Evolutionary conservation across 2,888 invertebrate genomes (phyloP), one percentile per base, ranked within the genome.

Genomic region (Melinaea marsaeus): DNA sequence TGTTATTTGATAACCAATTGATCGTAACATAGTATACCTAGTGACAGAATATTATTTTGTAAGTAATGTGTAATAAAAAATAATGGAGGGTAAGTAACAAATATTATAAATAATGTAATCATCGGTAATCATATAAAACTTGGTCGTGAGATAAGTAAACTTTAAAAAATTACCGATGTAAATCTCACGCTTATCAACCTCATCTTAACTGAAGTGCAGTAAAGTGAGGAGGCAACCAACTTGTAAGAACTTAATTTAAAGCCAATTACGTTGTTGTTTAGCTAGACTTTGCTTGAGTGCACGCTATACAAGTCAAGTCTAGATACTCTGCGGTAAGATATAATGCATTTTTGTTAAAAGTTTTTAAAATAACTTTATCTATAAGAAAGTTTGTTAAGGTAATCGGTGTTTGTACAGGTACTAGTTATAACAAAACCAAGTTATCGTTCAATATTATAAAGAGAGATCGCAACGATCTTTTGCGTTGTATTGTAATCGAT

Each of bases 241-340:
- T 83, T 81, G 78, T 82, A 78, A 73, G 78, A 76, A 75, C 76
- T 82, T 86, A 87, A 90, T 88, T 89, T 89, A 90, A 85, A 80
- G 88, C 85, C 89, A 90, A 90, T 90, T 88, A 89, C 83, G 84
- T 83, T 83, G 78, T 85, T 88, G 87, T 84, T 86, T 85, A 85
- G 83, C 85, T 56, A 56, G 56, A 56, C 58, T 62, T 64, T 60
- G 66, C 61, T 57, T 65, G 63, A 68, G 62, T 68, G 63, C 65
- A 62, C 60, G 61, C 61, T 55, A 61, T 62, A 62, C 61, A 64
- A 67, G 62, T 59, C 51, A 58, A 62, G 51, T 57, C 58, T 55
- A 51, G 51, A 51, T 51, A 22, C 9, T 32, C 32, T 9, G 51
- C 32, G 51, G 51, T 51, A 32, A 51, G 11, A 51, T n/a, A 46